These are phyloP conservation scores for Bubo blakistoni DNA, from an alignment of 2,113 vertebrate species.

Conservation along the genomic window DNA sequence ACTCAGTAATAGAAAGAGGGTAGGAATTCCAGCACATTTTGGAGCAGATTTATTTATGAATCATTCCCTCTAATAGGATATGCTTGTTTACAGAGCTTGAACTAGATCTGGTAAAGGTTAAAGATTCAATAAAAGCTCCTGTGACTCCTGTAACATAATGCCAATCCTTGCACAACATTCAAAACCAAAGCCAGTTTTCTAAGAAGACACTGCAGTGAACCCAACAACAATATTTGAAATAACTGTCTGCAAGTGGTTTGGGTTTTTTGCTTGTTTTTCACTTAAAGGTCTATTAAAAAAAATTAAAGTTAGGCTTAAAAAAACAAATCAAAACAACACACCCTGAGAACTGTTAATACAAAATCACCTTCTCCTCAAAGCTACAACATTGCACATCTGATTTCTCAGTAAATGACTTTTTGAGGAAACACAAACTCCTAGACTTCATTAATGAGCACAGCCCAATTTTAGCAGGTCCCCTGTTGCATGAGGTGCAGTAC, in stretches of 20 bases:
- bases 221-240: not conserved
- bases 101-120: conserved; percentile 19
- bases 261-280: not conserved
- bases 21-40: not conserved
- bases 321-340: not conserved
- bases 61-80: not conserved
- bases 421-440: not conserved
- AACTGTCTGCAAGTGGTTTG: not conserved
- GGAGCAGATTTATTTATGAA: not conserved
- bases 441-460: not conserved
- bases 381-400: not conserved
- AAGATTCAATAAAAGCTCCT: not conserved
- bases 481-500: not conserved
- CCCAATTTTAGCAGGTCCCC: not conserved
- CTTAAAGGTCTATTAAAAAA: not conserved
- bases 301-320: not conserved
- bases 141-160: not conserved
- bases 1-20: not conserved
- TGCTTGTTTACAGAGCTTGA: conserved; percentile 10
- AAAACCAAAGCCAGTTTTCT: not conserved
- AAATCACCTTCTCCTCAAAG: not conserved
- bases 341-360: not conserved
- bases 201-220: not conserved
- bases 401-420: not conserved
- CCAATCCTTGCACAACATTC: not conserved